Evolutionary conservation across 2,113 vertebrate species (phyloP), one percentile per base, ranked within the genome.

Genomic region (Entelurus aequoreus): DNA sequence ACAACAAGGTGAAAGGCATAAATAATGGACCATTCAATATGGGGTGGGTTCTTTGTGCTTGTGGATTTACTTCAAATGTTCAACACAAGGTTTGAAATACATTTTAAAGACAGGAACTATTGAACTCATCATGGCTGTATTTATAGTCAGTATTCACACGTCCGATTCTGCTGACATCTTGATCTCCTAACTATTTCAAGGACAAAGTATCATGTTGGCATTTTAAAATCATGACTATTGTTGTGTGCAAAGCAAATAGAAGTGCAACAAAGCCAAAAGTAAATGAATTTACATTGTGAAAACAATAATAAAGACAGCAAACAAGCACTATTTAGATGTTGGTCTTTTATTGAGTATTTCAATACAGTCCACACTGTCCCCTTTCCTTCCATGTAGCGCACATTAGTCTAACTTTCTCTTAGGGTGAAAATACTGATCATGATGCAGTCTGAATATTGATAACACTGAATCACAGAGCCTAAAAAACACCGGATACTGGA

Each of bases 321-420:
- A 57, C 14, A 6, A 12, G 28, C 28, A 28, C 4, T 9, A 5
- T 15, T 57, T 3, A 21, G 6, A 44, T 44, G 44, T 44, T 5
- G 9, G 16, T 44, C 10, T 57, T 57, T 57, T 57, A 57, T 57
- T 57, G 40, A 57, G 38, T 57, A n/a, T 55, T 37, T 46, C 38
- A 57, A 44, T 12, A 11, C 38, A 12, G 11, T 57, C 16, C 55
- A 44, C 13, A 57, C 40, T 7, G 38, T 44, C 55, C 19, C 38
- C 38, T 12, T 57, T 44, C 40, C 10, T 46, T 40, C 19, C 14
- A 57, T 42, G 6, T 12, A 44, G 42, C 16, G 12, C 19, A 57
- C 13, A n/a, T 6, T 44, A 57, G 11, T 21, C 16, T 57, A 44
- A 44, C 55, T 57, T 44, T 57, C 55, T 42, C 40, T 46, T 57